Evolutionary conservation across 2,797 vertebrate species (phyloP).

Genomic region (Mycteria americana): DNA sequence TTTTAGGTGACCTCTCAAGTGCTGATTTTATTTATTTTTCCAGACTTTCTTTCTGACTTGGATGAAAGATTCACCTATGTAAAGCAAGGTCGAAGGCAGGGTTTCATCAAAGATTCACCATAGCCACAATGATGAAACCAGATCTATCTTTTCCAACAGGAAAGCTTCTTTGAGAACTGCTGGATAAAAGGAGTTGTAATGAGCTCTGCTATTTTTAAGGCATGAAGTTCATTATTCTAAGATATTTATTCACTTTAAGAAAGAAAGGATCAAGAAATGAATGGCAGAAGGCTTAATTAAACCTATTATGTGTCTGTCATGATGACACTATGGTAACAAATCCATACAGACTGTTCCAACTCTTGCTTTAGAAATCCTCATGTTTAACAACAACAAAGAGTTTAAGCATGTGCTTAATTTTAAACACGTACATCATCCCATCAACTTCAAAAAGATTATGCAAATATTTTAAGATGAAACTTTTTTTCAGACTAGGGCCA

Average conservation of each 20-base stretch:
- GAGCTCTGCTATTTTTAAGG: neutral
- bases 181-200: neutral
- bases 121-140: neutral
- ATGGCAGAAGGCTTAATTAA: neutral
- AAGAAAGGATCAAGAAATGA: neutral
- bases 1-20: neutral
- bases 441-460: neutral
- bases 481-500: neutral
- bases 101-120: neutral
- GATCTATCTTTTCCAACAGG: neutral
- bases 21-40: neutral
- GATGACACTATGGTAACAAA: neutral
- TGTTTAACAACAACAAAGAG: neutral
- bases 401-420: neutral
- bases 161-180: neutral
- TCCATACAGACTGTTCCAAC: neutral
- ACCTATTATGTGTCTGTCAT: neutral
- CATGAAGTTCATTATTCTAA: neutral
- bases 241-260: neutral
- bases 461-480: neutral
- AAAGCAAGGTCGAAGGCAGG: neutral
- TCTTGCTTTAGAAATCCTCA: neutral
- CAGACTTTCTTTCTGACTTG: neutral
- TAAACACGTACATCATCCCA: neutral
- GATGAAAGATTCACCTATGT: neutral